phyloP scores from a whole-genome alignment of 2,113 vertebrate genomes.

The Podarcis muralis region DNA sequence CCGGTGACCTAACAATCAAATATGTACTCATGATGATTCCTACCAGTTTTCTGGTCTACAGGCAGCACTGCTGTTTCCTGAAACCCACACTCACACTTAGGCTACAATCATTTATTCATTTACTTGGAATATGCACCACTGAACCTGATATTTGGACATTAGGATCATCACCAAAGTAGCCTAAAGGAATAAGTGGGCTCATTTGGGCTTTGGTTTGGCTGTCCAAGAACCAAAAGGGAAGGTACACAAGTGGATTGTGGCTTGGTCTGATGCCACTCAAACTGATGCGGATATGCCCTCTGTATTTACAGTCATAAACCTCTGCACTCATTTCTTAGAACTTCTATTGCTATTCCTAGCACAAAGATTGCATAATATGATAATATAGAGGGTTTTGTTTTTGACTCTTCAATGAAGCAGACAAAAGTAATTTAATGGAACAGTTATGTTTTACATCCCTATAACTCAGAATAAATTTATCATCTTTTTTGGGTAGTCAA shows the following conservation, averaged over 20 bases:
- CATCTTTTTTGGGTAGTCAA: not conserved
- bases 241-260: not conserved
- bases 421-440: not conserved
- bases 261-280: not conserved
- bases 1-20: not conserved
- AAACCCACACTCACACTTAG: not conserved
- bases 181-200: not conserved
- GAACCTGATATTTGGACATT: not conserved
- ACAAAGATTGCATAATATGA: not conserved
- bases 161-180: not conserved
- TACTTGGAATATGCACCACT: not conserved
- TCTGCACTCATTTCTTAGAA: not conserved
- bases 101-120: not conserved
- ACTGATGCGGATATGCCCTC: not conserved
- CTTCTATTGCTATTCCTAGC: conserved; percentile 35
- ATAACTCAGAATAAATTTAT: not conserved
- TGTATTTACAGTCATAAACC: not conserved
- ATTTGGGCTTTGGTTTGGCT: not conserved
- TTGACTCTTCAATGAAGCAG: conserved; percentile 13
- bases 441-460: not conserved
- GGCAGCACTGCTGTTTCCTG: not conserved
- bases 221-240: not conserved
- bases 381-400: not conserved
- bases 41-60: not conserved
- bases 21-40: not conserved